Evolutionary conservation across 1,140 invertebrate genomes (phyloP).

Genomic region (Pentalonia nigronervosa): DNA sequence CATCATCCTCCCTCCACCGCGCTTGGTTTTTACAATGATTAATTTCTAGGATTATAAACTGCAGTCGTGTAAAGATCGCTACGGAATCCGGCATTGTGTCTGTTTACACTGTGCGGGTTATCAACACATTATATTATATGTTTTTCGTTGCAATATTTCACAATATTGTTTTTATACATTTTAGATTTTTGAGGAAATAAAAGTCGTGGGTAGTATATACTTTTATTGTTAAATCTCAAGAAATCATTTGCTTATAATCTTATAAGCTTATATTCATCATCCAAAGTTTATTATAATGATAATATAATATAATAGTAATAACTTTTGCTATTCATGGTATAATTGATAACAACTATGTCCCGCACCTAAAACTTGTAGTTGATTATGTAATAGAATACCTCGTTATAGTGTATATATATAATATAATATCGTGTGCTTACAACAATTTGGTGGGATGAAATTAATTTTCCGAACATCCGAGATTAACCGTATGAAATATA

Average conservation of each 20-base stretch:
- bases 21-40: not conserved
- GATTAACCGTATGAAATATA: slow-evolving; percentile 23
- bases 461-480: slow-evolving; percentile 26
- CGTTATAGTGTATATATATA: not conserved
- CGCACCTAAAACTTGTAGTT: not conserved
- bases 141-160: not conserved
- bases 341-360: not conserved
- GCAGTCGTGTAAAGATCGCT: not conserved
- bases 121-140: too few relatives aligned
- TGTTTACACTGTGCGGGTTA: not conserved
- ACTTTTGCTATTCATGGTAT: not conserved
- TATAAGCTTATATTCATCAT: not conserved
- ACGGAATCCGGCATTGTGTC: not conserved
- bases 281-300: not conserved
- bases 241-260: not conserved
- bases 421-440: not conserved
- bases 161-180: not conserved
- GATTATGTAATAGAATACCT: not conserved
- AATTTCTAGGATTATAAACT: not conserved
- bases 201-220: not conserved
- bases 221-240: not conserved
- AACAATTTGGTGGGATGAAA: not conserved
- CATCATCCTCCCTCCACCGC: not conserved
- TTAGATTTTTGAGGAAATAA: not conserved
- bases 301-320: not conserved